These are phyloP conservation scores for Spheniscus mendiculus DNA, from an alignment of 2,113 vertebrate species.

Conservation along the genomic window DNA sequence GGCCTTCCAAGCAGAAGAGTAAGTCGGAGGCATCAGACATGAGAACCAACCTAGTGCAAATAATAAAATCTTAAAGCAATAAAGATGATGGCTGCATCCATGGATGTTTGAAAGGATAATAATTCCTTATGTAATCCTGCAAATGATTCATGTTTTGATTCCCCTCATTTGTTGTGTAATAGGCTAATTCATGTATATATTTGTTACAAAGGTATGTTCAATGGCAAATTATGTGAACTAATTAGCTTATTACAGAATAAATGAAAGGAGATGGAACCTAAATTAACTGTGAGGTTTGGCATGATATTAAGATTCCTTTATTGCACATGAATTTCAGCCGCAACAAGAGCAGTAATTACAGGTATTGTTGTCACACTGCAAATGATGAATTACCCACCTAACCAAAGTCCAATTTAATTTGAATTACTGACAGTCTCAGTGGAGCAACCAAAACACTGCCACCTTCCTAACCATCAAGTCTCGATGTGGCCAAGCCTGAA, in stretches of 20 bases:
- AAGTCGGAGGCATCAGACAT: background rate
- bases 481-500: background rate
- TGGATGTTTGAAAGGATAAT: background rate
- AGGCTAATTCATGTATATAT: conserved; percentile 46
- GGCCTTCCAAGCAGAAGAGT: background rate
- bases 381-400: conserved; percentile 43
- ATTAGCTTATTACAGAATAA: conserved; percentile 64
- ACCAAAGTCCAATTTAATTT: conserved; percentile 8
- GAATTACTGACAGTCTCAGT: background rate
- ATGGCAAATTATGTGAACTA: conserved; percentile 58
- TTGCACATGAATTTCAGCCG: background rate
- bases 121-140: conserved; percentile 35
- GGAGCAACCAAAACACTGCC: background rate
- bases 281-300: conserved; percentile 67
- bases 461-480: background rate
- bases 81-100: background rate
- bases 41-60: background rate
- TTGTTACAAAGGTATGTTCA: conserved; percentile 49
- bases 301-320: conserved; percentile 48
- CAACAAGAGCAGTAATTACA: conserved; percentile 45
- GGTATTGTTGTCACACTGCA: conserved; percentile 8
- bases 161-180: conserved; percentile 46
- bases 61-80: background rate
- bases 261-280: conserved; percentile 59
- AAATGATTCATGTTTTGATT: conserved; percentile 36